These are phyloP conservation scores for Acronicta alni DNA, from an alignment of 2,888 invertebrate genomes.

Conservation along the genomic window DNA sequence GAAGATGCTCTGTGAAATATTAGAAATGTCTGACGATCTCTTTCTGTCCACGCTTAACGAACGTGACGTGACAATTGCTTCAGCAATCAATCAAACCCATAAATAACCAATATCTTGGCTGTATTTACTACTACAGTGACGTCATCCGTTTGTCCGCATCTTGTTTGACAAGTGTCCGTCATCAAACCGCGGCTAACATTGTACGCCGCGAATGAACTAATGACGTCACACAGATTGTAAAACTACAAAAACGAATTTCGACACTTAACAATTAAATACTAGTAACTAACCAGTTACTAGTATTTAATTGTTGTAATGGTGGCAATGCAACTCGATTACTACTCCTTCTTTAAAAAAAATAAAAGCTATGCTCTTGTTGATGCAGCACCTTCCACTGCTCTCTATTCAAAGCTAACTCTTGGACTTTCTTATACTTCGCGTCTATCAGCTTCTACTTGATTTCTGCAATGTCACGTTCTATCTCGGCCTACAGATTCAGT, in stretches of 20 bases:
- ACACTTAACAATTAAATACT: no score
- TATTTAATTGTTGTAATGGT: slow-evolving; percentile 12
- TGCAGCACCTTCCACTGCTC: no score
- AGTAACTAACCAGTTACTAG: slow-evolving; percentile 18
- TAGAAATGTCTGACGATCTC: slow-evolving; percentile 25
- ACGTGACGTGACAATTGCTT: slow-evolving; percentile 40
- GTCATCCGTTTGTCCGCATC: slow-evolving; percentile 41
- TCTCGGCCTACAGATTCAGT: no score
- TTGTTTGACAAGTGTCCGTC: slow-evolving; percentile 52
- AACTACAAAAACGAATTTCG: slow-evolving; percentile 37
- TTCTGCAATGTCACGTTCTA: no score
- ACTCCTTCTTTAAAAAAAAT: no score
- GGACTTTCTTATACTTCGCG: no score
- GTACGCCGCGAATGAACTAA: slow-evolving; percentile 37
- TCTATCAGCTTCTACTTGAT: no score
- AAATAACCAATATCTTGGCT: slow-evolving; percentile 59
- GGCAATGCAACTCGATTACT: not conserved
- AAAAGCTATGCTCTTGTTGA: no score
- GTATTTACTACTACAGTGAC: slow-evolving; percentile 42
- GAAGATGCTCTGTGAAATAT: no score
- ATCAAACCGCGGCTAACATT: slow-evolving; percentile 36
- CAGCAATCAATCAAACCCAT: slow-evolving; percentile 56
- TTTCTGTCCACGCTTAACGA: slow-evolving; percentile 32
- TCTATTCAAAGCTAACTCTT: no score
- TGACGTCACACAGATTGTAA: slow-evolving; percentile 46